These are phyloP conservation scores for Marronus borbonicus DNA, from an alignment of 2,888 invertebrate genomes.

Conservation along the genomic window DNA sequence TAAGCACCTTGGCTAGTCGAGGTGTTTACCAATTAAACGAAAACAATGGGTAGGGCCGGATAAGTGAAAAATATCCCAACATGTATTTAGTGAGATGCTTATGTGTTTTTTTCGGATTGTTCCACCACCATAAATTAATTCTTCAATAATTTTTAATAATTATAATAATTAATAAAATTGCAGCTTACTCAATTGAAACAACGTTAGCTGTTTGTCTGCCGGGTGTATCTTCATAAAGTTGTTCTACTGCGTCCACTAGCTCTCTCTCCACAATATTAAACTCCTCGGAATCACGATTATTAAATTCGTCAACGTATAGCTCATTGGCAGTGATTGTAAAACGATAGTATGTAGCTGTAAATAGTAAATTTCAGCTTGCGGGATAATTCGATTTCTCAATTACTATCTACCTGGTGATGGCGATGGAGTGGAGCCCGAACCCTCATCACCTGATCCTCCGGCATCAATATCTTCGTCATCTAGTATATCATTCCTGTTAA, in stretches of 20 bases:
- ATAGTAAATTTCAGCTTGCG: background rate
- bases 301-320: slow-evolving; percentile 75
- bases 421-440: slow-evolving; percentile 52
- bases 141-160: too few species aligned
- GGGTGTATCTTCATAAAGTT: slow-evolving; percentile 72
- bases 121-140: too few species aligned
- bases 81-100: too few species aligned
- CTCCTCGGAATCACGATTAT: slow-evolving; percentile 74
- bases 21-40: too few species aligned
- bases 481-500: slow-evolving; percentile 22
- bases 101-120: too few species aligned
- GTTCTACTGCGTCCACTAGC: slow-evolving; percentile 75
- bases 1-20: too few species aligned
- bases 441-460: slow-evolving; percentile 59
- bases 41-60: too few species aligned
- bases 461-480: slow-evolving; percentile 46
- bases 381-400: too few species aligned
- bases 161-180: background rate
- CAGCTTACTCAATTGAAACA: slow-evolving; percentile 81
- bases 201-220: slow-evolving; percentile 77
- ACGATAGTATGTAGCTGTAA: slow-evolving; percentile 69
- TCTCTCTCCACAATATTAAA: slow-evolving; percentile 76
- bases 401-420: slow-evolving; percentile 10
- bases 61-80: too few species aligned
- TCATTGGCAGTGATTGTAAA: slow-evolving; percentile 76